Evolutionary conservation across 2,797 vertebrate species (phyloP).

Genomic region (Euthynnus affinis): DNA sequence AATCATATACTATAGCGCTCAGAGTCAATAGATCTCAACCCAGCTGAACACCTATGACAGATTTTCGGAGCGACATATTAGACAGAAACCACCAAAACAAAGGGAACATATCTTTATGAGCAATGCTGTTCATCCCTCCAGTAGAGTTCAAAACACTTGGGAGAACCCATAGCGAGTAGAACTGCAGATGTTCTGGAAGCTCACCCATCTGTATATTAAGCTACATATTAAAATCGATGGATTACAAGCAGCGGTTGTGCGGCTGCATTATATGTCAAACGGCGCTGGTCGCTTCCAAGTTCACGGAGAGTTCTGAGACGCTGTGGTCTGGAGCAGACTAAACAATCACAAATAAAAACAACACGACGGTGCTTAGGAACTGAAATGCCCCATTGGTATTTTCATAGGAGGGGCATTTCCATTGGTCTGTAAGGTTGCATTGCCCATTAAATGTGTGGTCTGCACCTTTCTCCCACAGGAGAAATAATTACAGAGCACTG

Average conservation of each 20-base stretch:
- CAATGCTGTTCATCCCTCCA: background rate
- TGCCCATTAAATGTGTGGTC: conserved; percentile 26
- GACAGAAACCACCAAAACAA: no score
- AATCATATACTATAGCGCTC: background rate
- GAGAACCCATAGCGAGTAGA: background rate
- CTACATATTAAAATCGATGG: background rate
- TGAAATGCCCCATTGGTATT: conserved; percentile 16
- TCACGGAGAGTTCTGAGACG: conserved; percentile 6
- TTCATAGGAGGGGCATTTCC: background rate
- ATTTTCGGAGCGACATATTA: background rate
- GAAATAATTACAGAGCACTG: conserved; percentile 4
- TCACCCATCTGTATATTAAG: background rate
- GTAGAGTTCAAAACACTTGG: background rate
- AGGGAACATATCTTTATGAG: no score
- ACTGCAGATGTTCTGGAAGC: background rate
- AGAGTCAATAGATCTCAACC: no score
- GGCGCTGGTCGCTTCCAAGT: background rate
- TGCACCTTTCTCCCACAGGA: conserved; percentile 30
- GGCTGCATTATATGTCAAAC: background rate
- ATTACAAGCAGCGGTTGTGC: background rate
- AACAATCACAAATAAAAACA: conserved; percentile 43
- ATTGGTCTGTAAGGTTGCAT: conserved; percentile 5
- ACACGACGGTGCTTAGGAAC: background rate
- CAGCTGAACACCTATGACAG: background rate
- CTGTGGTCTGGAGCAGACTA: conserved; percentile 40